Conservation (phyloP, 2,113 vertebrate species). For the Alosa alosa region DNA sequence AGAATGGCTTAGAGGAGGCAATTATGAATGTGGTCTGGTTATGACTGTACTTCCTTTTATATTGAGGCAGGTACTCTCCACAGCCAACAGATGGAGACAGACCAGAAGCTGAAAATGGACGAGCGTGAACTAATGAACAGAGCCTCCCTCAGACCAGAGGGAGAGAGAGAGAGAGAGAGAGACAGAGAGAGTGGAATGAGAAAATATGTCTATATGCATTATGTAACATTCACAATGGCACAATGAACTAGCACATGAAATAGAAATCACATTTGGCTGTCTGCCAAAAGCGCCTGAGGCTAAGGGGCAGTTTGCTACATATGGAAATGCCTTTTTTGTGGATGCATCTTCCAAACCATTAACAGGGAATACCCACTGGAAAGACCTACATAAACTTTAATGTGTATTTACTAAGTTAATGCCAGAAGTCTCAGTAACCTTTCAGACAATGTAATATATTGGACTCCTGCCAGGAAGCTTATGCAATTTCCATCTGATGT, state of each 20-base stretch:
- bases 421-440: background rate
- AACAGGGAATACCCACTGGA: background rate
- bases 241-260: background rate
- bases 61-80: background rate
- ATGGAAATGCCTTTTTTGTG: background rate
- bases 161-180: background rate
- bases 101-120: slow-evolving; percentile 7
- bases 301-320: background rate
- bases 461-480: background rate
- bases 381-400: background rate
- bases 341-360: background rate
- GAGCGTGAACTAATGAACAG: background rate
- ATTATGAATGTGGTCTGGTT: background rate
- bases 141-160: background rate
- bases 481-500: background rate
- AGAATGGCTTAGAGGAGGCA: slow-evolving; percentile 30
- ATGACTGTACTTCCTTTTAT: slow-evolving; percentile 14
- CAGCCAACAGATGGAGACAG: slow-evolving; percentile 54
- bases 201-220: background rate
- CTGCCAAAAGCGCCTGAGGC: background rate
- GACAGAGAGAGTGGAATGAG: background rate
- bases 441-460: background rate
- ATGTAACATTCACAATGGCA: background rate
- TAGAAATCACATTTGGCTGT: background rate
- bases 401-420: background rate